phyloP scores from a whole-genome alignment of 2,888 invertebrate species.

The Nomada flava region DNA sequence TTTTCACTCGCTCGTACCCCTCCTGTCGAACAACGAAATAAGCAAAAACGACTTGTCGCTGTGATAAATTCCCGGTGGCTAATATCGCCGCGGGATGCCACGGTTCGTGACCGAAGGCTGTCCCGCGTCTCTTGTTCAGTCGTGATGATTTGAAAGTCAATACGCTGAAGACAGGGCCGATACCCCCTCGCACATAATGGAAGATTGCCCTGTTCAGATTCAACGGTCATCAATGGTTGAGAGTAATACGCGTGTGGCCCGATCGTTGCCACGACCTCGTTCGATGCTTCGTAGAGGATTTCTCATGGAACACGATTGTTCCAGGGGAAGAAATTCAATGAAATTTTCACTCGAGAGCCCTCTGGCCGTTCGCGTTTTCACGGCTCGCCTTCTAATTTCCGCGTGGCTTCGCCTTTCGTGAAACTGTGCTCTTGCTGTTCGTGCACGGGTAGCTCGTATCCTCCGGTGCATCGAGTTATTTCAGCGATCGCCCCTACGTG shows the following conservation, averaged over 20 bases:
- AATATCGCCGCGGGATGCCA: conserved; percentile 36
- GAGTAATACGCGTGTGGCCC: no score
- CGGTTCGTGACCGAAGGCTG: neutral
- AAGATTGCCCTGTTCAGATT: conserved; percentile 41
- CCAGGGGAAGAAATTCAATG: conserved; percentile 26
- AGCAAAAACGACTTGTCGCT: conserved; percentile 10
- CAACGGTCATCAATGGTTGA: neutral
- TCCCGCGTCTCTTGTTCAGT: conserved; percentile 27
- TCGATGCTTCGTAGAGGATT: neutral
- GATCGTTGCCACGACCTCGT: conserved; percentile 35
- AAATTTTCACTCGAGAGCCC: conserved; percentile 52
- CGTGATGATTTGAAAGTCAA: conserved; percentile 51
- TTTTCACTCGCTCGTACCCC: neutral
- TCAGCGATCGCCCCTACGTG: conserved; percentile 11
- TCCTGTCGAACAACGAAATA: conserved; percentile 8
- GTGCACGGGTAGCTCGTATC: neutral
- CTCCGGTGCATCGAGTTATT: conserved; percentile 10
- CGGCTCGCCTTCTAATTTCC: conserved; percentile 54
- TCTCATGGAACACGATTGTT: conserved; percentile 34
- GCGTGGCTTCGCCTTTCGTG: conserved; percentile 26
- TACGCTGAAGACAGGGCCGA: conserved; percentile 21
- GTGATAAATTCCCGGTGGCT: conserved; percentile 41
- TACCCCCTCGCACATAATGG: conserved; percentile 31
- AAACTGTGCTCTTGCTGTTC: neutral
- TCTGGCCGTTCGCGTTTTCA: conserved; percentile 37